Percentiles rank a stretch among this genome's conserved stretches.
Conservation (phyloP, 1,140 invertebrate genomes). For the Heliconius melpomene region DNA sequence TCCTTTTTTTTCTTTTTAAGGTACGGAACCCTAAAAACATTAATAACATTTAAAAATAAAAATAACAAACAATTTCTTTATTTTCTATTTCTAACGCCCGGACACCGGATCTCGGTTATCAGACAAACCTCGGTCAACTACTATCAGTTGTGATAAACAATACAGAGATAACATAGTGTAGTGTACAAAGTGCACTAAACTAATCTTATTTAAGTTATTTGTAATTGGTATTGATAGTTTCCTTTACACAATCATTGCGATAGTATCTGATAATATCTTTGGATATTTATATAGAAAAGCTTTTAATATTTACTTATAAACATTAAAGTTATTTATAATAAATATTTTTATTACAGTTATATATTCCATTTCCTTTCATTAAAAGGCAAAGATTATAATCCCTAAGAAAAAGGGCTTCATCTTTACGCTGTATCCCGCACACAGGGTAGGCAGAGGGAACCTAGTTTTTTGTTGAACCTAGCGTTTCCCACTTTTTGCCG, state of each 20-base stretch:
- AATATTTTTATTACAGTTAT: not conserved
- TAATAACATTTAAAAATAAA: not conserved
- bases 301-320: not conserved
- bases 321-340: not conserved
- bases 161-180: constrained; percentile 42
- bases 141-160: constrained; percentile 46
- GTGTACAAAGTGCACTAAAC: constrained; percentile 42
- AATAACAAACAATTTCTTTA: constrained; percentile 11
- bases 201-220: constrained; percentile 44
- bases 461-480: too few species aligned
- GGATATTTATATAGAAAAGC: not conserved
- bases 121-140: constrained; percentile 52
- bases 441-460: too few species aligned
- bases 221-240: constrained; percentile 31
- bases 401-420: too few species aligned
- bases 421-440: too few species aligned
- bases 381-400: too few species aligned
- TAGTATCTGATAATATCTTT: constrained; percentile 11
- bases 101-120: constrained; percentile 51
- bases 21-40: not conserved
- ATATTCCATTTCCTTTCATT: too few species aligned
- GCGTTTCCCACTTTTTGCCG: too few species aligned
- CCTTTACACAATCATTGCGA: constrained; percentile 22
- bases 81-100: constrained; percentile 24
- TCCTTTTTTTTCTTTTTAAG: too few species aligned